phyloP scores from a whole-genome alignment of 2,888 invertebrate genomes.

The Caenorhabditis plicata region DNA sequence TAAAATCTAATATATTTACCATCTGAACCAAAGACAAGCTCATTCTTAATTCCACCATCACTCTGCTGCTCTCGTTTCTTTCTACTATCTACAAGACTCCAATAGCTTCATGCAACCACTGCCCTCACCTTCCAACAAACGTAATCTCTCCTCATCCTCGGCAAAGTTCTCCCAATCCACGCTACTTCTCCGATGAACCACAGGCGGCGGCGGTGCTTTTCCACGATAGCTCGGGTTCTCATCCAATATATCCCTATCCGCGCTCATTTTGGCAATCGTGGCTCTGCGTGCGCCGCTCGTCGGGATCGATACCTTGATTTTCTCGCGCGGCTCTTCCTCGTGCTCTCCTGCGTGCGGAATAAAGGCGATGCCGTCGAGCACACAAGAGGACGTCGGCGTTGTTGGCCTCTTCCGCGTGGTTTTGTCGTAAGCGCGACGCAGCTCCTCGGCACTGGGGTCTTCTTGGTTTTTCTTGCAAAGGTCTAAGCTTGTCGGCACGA shows the following conservation, averaged over 20 bases:
- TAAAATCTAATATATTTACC: no score
- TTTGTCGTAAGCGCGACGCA: conserved; percentile 48
- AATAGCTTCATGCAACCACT: no score
- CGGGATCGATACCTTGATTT: conserved; percentile 48
- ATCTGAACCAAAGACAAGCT: no score
- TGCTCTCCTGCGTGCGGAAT: conserved; percentile 9
- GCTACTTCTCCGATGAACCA: conserved; percentile 57
- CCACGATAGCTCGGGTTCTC: conserved; percentile 53
- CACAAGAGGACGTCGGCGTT: conserved; percentile 48
- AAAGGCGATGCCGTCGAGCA: conserved; percentile 38
- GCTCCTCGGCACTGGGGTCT: conserved; percentile 24
- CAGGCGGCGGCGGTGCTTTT: conserved; percentile 59
- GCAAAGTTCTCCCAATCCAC: conserved; percentile 64
- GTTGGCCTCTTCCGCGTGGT: conserved; percentile 55
- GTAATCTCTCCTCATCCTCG: no score
- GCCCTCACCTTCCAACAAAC: conserved; percentile 42
- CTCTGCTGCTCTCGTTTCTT: no score
- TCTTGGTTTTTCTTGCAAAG: no score
- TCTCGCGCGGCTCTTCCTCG: conserved; percentile 11
- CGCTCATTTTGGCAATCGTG: background rate
- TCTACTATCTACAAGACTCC: no score
- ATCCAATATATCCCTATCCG: conserved; percentile 56
- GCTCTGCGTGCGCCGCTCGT: background rate
- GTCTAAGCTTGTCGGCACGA: background rate
- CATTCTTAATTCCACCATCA: no score